Evolutionary conservation across 92 coral and sea anemone species (phyloP).

Genomic region (Micromussa lordhowensis): DNA sequence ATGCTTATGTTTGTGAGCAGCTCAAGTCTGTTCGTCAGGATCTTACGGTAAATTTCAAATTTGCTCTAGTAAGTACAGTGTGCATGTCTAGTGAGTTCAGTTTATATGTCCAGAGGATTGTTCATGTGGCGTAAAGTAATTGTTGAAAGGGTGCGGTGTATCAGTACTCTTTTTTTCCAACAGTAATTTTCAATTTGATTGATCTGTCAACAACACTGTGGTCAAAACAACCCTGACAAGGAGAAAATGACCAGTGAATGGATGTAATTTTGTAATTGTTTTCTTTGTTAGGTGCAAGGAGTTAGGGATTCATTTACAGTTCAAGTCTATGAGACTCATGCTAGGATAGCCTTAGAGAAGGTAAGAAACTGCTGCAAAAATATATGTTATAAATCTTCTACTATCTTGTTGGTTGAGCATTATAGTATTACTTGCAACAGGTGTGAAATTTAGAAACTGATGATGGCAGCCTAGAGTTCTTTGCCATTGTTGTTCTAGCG

Average conservation of each 20-base stretch:
- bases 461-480: too few species aligned
- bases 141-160: too few species aligned
- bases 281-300: constrained; percentile 89
- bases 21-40: constrained; percentile 97
- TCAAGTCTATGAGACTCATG: constrained; percentile 96
- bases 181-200: too few species aligned
- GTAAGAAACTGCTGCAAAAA: background rate
- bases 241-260: background rate
- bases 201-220: too few species aligned
- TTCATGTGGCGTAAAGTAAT: too few species aligned
- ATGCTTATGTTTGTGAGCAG: constrained; percentile 91
- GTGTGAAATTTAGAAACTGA: too few species aligned
- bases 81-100: too few species aligned
- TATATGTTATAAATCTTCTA: background rate
- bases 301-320: constrained; percentile 95
- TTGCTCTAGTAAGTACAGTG: too few species aligned
- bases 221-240: background rate
- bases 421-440: too few species aligned
- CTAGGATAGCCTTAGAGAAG: constrained; percentile 98
- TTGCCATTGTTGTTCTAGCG: too few species aligned
- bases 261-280: background rate
- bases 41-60: constrained; percentile 64
- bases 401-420: background rate
- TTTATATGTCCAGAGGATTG: too few species aligned
- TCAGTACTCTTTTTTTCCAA: too few species aligned